Conservation (phyloP, 2,797 vertebrate species). For the Cygnus olor region DNA sequence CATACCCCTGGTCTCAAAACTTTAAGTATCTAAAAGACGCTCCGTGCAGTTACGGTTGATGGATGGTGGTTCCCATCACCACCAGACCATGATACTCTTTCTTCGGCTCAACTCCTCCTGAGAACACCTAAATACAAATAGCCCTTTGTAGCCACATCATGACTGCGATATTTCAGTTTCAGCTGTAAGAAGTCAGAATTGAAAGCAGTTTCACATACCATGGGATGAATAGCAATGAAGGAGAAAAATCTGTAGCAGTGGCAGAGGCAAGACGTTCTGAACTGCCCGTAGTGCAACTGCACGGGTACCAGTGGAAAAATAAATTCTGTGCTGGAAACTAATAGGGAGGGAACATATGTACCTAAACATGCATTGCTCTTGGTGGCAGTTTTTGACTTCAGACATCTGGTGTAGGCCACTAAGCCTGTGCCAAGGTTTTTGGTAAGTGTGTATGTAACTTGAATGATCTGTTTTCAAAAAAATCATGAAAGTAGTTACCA, state of each 20-base stretch:
- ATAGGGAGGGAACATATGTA: not conserved
- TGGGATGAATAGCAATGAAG: not conserved
- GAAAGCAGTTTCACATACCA: not conserved
- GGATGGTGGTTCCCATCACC: not conserved
- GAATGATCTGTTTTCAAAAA: not conserved
- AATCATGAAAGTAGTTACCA: not conserved
- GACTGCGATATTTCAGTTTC: not conserved
- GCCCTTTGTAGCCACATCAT: not conserved
- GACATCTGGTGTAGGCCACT: not conserved
- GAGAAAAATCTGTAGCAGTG: not conserved
- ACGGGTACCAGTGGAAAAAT: not conserved
- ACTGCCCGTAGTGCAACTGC: accelerated
- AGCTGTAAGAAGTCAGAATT: not conserved
- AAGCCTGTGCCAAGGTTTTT: not conserved
- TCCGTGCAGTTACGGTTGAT: not conserved
- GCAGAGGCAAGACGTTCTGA: not conserved
- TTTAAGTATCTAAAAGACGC: not conserved
- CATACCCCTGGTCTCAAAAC: not conserved
- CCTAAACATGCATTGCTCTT: not conserved
- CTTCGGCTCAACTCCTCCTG: not conserved
- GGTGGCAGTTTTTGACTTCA: not conserved
- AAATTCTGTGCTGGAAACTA: not conserved
- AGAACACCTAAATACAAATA: not conserved
- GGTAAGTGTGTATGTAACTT: not conserved
- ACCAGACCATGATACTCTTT: not conserved